These are phyloP conservation scores for Isurus oxyrinchus DNA, from an alignment of 2,113 vertebrate species.

Conservation along the genomic window DNA sequence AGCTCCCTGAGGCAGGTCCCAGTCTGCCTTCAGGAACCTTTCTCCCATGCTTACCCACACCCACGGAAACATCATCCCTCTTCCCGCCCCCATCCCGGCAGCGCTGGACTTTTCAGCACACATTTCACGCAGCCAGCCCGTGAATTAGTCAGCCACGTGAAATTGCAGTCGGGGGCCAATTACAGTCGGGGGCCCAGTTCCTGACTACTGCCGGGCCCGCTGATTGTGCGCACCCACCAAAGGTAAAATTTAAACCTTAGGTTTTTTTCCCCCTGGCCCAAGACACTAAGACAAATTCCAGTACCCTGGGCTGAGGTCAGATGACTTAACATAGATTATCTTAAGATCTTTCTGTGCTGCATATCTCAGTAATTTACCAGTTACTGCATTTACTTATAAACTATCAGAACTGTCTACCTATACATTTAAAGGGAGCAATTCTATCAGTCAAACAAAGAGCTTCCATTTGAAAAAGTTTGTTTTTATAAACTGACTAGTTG, in stretches of 20 bases:
- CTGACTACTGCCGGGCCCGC: no score
- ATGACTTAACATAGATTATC: not conserved
- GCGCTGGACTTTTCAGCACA: no score
- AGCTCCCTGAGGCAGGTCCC: no score
- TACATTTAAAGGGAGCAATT: not conserved
- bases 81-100: no score
- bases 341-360: not conserved
- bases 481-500: not conserved
- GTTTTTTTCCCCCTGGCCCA: not conserved
- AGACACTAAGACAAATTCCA: not conserved
- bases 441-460: not conserved
- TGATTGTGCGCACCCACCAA: no score
- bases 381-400: not conserved
- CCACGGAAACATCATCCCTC: no score
- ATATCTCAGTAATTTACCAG: not conserved
- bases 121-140: no score
- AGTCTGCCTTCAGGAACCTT: no score
- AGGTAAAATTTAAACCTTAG: not conserved
- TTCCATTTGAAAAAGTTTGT: not conserved
- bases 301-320: not conserved
- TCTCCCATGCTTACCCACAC: no score
- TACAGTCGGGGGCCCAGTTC: no score
- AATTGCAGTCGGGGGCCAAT: no score
- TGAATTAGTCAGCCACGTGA: no score
- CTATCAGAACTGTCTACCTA: not conserved